These are phyloP conservation scores for Apotomis capreana DNA, from an alignment of 2,888 invertebrate genomes.

Conservation along the genomic window DNA sequence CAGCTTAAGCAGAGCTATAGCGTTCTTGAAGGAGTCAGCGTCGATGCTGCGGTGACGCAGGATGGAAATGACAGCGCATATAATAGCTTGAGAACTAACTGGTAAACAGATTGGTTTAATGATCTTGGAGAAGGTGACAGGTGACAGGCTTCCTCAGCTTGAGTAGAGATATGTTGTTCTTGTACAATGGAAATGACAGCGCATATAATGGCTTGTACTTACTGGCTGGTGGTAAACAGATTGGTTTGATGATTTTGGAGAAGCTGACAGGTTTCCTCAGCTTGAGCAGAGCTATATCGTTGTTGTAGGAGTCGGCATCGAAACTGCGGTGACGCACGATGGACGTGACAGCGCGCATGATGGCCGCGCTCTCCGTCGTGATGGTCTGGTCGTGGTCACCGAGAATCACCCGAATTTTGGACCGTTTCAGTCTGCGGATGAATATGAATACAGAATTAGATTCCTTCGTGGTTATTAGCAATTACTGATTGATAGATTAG, in stretches of 20 bases:
- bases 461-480: no score
- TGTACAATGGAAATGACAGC: constrained; percentile 91
- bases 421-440: constrained; percentile 86
- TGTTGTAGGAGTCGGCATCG: constrained; percentile 93
- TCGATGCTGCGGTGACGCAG: no score
- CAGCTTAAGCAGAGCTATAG: constrained; percentile 78
- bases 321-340: constrained; percentile 92
- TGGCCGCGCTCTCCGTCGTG: constrained; percentile 89
- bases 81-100: constrained; percentile 89
- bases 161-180: constrained; percentile 92
- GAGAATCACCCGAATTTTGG: constrained; percentile 91
- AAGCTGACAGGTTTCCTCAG: constrained; percentile 90
- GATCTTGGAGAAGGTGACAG: constrained; percentile 89
- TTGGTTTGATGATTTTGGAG: constrained; percentile 89
- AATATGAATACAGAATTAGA: no score
- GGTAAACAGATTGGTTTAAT: constrained; percentile 90
- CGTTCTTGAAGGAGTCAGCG: no score
- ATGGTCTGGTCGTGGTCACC: constrained; percentile 93
- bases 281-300: constrained; percentile 91
- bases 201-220: constrained; percentile 89
- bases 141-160: constrained; percentile 89
- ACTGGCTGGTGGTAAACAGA: constrained; percentile 90
- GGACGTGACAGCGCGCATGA: constrained; percentile 91
- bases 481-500: no score
- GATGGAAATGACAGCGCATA: constrained; percentile 87